Percentiles rank a stretch among this genome's conserved stretches.
Conservation (phyloP, 2,113 vertebrate genomes). For the Hippocampus zosterae region DNA sequence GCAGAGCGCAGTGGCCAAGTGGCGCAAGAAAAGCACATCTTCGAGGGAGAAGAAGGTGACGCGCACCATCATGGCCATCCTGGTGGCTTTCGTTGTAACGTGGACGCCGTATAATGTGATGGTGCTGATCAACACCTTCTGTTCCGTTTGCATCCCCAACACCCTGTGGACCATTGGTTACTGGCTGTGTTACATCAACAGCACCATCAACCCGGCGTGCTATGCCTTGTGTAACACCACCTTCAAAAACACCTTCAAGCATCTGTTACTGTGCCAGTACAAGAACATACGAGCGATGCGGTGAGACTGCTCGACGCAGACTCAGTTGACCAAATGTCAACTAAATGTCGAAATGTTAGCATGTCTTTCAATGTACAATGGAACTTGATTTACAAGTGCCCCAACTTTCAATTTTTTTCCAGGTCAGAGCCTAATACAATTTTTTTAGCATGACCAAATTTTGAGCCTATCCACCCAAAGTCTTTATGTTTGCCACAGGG, state of each 20-base stretch:
- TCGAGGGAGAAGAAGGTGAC: slow-evolving; percentile 95
- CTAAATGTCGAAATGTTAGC: neutral
- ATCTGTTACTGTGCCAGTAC: slow-evolving; percentile 92
- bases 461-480: neutral
- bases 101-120: slow-evolving; percentile 99
- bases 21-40: slow-evolving; percentile 77
- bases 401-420: no score
- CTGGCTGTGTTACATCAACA: slow-evolving; percentile 92
- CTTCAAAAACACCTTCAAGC: slow-evolving; percentile 98
- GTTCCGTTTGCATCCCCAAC: slow-evolving; percentile 81
- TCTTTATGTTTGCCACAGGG: neutral
- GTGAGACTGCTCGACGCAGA: slow-evolving; percentile 39
- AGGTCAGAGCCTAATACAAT: neutral
- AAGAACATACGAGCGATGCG: slow-evolving; percentile 89
- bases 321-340: neutral
- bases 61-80: slow-evolving; percentile 93
- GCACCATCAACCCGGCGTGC: slow-evolving; percentile 95
- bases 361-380: neutral
- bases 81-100: slow-evolving; percentile 78
- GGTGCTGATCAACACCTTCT: slow-evolving; percentile 97
- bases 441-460: neutral
- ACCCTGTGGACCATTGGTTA: slow-evolving; percentile 89
- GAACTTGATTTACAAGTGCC: neutral
- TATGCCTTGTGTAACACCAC: slow-evolving; percentile 95
- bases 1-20: slow-evolving; percentile 79